A percentile compares a stretch with the other conserved stretches of the same genome.
phyloP scores from a whole-genome alignment of 2,113 vertebrate genomes.

The Mobula hypostoma region DNA sequence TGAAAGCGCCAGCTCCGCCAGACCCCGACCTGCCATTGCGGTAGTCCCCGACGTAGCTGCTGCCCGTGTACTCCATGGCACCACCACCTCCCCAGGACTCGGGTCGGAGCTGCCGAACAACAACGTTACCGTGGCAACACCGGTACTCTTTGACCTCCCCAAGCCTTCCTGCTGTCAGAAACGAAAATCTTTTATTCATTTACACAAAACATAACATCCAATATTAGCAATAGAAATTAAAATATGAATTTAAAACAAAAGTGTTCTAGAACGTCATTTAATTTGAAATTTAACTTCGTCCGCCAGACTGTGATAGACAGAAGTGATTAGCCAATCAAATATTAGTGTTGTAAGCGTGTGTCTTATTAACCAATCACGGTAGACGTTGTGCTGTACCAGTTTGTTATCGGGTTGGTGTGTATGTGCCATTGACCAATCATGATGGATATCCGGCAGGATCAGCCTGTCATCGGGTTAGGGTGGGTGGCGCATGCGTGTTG shows the following conservation, averaged over 20 bases:
- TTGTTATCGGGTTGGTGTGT: too few species aligned
- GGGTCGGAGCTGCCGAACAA: background rate
- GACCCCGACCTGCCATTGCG: conserved; percentile 60
- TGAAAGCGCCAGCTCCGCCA: background rate
- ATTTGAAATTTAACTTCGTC: background rate
- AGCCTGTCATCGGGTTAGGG: background rate
- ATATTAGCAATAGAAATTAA: background rate
- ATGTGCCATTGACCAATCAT: too few species aligned
- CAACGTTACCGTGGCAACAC: background rate
- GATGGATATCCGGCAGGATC: background rate
- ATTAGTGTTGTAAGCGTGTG: too few species aligned
- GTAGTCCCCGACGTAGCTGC: conserved; percentile 58
- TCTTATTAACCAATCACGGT: too few species aligned
- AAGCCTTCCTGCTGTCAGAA: background rate
- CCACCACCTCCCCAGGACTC: background rate
- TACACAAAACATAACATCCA: background rate
- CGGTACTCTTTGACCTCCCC: background rate
- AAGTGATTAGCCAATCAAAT: background rate
- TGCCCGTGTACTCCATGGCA: conserved; percentile 65
- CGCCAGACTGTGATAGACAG: background rate
- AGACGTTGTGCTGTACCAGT: too few species aligned
- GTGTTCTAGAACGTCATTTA: background rate
- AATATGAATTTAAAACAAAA: background rate
- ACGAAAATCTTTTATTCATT: background rate
- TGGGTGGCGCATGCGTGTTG: background rate